These are phyloP conservation scores for Zeuzera pyrina DNA, from an alignment of 2,888 invertebrate species.

Conservation along the genomic window DNA sequence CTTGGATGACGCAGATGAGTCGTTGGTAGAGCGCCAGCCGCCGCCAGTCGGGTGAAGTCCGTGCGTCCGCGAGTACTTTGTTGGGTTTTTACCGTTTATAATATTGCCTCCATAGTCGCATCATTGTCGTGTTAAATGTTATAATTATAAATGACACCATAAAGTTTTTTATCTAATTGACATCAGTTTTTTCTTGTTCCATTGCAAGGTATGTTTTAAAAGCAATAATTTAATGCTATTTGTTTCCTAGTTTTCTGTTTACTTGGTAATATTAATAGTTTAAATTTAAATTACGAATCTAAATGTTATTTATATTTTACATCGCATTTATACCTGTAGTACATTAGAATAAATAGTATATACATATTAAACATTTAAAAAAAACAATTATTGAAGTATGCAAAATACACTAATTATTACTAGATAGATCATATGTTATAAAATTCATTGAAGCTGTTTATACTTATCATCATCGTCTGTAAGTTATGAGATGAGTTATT, in stretches of 20 bases:
- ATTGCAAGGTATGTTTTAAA: constrained; percentile 22
- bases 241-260: no score
- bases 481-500: constrained; percentile 19
- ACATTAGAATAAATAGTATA: no score
- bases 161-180: constrained; percentile 23
- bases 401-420: no score
- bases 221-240: constrained; percentile 3
- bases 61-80: constrained; percentile 37
- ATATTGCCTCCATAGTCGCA: constrained; percentile 24
- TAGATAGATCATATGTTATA: no score
- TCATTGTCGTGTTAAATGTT: constrained; percentile 25
- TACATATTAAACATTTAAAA: no score
- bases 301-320: no score
- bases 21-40: constrained; percentile 29
- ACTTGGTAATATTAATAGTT: no score
- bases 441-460: no score
- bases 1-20: constrained; percentile 65
- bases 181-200: constrained; percentile 15
- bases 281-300: no score
- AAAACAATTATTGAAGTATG: no score
- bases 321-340: no score
- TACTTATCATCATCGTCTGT: no score
- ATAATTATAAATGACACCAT: constrained; percentile 33
- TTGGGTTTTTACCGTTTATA: constrained; percentile 17
- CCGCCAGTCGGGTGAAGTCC: constrained; percentile 47